phyloP scores from a whole-genome alignment of 1,140 invertebrate species.

The Zophobas morio region DNA sequence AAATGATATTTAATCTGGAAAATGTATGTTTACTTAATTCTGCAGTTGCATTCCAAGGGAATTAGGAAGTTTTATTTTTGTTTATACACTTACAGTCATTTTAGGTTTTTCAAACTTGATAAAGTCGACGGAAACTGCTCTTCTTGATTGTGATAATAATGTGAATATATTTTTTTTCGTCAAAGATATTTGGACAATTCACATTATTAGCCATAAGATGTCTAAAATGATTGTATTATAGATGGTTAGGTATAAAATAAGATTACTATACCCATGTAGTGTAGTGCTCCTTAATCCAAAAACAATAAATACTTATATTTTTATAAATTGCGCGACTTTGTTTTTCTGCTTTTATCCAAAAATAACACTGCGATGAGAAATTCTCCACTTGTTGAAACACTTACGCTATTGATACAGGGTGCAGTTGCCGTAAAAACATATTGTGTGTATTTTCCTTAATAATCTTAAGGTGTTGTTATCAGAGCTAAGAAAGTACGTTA shows the following conservation, averaged over 20 bases:
- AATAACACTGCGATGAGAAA: conserved; percentile 32
- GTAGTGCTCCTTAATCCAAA: conserved; percentile 26
- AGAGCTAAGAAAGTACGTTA: not conserved
- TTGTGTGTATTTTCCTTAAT: not conserved
- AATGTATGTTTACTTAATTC: conserved; percentile 21
- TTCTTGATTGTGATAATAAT: not conserved
- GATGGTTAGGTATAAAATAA: conserved; percentile 1
- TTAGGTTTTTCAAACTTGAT: not conserved
- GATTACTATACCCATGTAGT: not conserved
- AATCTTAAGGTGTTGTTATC: not conserved
- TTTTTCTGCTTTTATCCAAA: conserved; percentile 48
- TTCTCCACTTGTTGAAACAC: conserved; percentile 45
- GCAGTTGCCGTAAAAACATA: not conserved
- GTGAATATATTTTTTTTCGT: conserved; percentile 9
- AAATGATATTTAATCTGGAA: not conserved
- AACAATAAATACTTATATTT: conserved; percentile 49
- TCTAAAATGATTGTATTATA: conserved; percentile 21
- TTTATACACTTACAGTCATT: conserved; percentile 22
- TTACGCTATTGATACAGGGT: conserved; percentile 8
- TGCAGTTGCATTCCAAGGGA: conserved; percentile 16
- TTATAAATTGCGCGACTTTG: conserved; percentile 50
- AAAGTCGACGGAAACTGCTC: not conserved
- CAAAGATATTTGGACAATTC: not conserved
- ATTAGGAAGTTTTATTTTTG: conserved; percentile 3
- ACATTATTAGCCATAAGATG: not conserved